phyloP scores from a whole-genome alignment of 37 sponge, comb jelly and placozoan species.

The Theonella swinhoei region DNA sequence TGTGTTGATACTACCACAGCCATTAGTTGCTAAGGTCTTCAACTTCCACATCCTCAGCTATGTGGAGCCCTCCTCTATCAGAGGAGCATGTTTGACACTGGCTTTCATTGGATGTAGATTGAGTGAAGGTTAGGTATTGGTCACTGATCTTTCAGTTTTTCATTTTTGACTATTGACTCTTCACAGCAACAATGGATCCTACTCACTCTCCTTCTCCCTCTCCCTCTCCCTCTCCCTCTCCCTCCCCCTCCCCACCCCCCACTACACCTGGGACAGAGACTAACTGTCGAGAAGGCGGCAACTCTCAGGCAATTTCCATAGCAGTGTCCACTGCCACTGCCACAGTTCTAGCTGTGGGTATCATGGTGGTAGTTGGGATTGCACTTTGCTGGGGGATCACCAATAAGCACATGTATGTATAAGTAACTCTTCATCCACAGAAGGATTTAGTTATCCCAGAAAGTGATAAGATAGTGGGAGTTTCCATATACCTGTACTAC shows the following conservation, averaged over 20 bases:
- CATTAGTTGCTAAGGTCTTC: background rate
- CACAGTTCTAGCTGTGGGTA: background rate
- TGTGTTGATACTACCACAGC: background rate
- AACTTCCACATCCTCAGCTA: background rate
- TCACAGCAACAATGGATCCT: background rate
- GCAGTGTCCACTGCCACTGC: background rate
- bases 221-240: background rate
- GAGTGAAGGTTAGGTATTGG: background rate
- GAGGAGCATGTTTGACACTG: background rate
- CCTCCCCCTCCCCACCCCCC: background rate
- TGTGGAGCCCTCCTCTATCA: background rate
- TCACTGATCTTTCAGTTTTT: background rate
- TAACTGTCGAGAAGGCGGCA: background rate
- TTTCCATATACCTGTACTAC: no score
- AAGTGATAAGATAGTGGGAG: background rate
- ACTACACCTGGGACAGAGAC: background rate
- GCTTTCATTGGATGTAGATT: background rate
- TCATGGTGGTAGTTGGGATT: background rate
- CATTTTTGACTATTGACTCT: background rate
- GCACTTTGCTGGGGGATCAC: background rate
- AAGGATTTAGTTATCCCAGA: background rate
- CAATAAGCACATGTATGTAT: background rate
- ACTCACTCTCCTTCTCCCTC: background rate
- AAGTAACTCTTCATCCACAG: no score
- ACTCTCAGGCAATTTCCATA: background rate